Base-by-base conservation (phyloP, 2,113 vertebrate species). In the Nannospalax galili region DNA sequence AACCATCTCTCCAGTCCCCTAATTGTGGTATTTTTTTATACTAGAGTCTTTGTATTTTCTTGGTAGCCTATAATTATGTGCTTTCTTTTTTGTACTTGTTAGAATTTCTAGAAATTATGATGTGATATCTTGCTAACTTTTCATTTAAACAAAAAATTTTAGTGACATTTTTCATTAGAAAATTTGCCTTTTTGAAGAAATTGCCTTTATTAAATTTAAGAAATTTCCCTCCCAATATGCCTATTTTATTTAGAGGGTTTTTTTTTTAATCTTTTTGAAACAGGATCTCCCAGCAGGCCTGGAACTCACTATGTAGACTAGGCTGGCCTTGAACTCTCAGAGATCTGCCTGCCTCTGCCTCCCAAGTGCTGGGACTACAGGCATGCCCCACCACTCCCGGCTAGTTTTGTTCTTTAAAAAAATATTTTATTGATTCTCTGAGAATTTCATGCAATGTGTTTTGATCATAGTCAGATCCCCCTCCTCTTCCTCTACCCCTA, bases 201-300 rank as follows among this genome's bases (percentile, higher is more conserved):
- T 37, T 28, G 52, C n/a, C 17, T 67, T 65, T 84, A 45, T 70
- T 85, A 69, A 88, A 91, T 75, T 75, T 93, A 93, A 85, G 42
- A 89, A 20, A 11, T 75, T 69, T 75, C 10, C 26, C 86, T 75
- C 10, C 26, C 86, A 87, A 56, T 70, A 72, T 67, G 74, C 30
- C 24, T 62, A 75, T 73, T 93, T 90, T 70, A 26, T n/a, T 69
- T 52, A 64, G n/a, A 52, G 48, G 11, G 17, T 65, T 90, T 52
- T 52, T 52, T 52, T 52, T 52, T 11, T 52, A 7, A 11, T 52
- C 48, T 52, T 52, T 52, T 52, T 52, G 48, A 52, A 11, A 52
- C 6, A 52, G 48, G 48, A 11, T 52, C 48, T 52, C 48, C 48
- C 48, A 52, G 48, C 48, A 7, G 48, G 6, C 48, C 20, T 80